Evolutionary conservation across 2,113 vertebrate genomes (phyloP), one percentile per base, ranked within the genome.

Genomic region (Gallinago paraguaiae): DNA sequence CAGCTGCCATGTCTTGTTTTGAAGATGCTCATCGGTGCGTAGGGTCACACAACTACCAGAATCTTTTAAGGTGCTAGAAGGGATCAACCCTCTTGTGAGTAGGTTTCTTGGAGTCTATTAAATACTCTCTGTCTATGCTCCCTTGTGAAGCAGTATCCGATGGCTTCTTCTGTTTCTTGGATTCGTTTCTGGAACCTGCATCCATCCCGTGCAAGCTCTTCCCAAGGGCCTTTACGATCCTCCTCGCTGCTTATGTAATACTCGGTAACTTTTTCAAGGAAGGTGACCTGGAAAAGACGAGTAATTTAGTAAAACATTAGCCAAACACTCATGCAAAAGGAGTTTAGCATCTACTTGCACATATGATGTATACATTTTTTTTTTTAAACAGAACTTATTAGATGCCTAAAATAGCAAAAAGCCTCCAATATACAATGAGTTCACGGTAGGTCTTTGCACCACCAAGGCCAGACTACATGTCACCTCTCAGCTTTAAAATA

Each of bases 151-250:
- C 99, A 99, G 96, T 97, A 98, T 8, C 98, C 97, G 83, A 99
- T 99, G 95, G 97, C 98, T 51, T 97, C 97, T 96, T 99, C 99
- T 17, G 98, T 99, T 70, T 99, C 99, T 86, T 98, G 98, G 91
- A 99, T 99, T 41, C 99, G 98, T 7, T 98, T 98, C 84, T 98
- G 98, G 98, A 99, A 99, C 3, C 99, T 96, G 93, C 98, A 99
- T 14, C 98, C 98, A 64, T 99, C 99, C 9, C 99, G 97, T 0
- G 99, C 99, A 46, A 99, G 94, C 98, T 99, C 98, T 90, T 99
- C 99, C 99, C 99, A 99, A 5, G 99, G 99, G 17, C 99, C 99
- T 24, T 96, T 98, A 1, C 99, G 98, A 53, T 99, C 99, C 97
- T 99, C 99, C 83, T 99, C 98, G 6, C 96, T 96, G 96, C 98